Conservation (phyloP, 2,797 vertebrate genomes). For the Acanthurus leucopareius region DNA sequence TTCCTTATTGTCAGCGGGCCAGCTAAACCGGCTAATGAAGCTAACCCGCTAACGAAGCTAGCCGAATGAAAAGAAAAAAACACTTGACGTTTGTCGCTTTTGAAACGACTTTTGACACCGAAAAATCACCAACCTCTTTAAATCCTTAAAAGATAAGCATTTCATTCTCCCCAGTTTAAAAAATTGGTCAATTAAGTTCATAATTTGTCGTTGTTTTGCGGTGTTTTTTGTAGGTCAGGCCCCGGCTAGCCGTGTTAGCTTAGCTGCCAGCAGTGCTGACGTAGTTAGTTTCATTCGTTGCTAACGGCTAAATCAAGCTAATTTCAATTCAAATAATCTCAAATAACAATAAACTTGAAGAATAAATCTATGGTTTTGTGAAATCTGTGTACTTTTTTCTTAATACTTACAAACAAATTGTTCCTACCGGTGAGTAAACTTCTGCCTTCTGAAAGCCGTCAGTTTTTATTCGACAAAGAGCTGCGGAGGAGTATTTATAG, state of each 20-base stretch:
- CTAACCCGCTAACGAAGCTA: neutral
- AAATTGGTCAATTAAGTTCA: too few relatives aligned
- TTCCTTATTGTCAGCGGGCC: neutral
- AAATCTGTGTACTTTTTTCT: fast-evolving
- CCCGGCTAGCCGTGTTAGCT: neutral
- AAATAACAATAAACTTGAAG: fast-evolving
- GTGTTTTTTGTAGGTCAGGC: neutral
- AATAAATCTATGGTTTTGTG: fast-evolving
- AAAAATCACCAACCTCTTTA: too few relatives aligned
- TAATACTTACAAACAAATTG: conserved; percentile 50
- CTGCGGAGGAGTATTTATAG: conserved; percentile 11
- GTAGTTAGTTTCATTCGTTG: neutral
- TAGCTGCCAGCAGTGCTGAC: neutral
- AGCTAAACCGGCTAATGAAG: neutral
- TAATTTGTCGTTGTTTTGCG: fast-evolving
- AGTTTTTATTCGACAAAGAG: fast-evolving
- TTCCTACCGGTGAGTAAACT: fast-evolving
- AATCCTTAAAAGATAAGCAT: too few relatives aligned
- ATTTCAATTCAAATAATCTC: fast-evolving
- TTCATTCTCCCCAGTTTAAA: too few relatives aligned
- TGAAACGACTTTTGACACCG: fast-evolving
- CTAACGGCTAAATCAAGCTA: too few relatives aligned
- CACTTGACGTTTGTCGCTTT: neutral
- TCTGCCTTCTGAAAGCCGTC: fast-evolving
- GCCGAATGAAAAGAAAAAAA: neutral